Percentiles rank a stretch among this genome's conserved stretches.
These are phyloP conservation scores for Anastrepha ludens DNA, from an alignment of 1,140 invertebrate genomes.

Conservation along the genomic window DNA sequence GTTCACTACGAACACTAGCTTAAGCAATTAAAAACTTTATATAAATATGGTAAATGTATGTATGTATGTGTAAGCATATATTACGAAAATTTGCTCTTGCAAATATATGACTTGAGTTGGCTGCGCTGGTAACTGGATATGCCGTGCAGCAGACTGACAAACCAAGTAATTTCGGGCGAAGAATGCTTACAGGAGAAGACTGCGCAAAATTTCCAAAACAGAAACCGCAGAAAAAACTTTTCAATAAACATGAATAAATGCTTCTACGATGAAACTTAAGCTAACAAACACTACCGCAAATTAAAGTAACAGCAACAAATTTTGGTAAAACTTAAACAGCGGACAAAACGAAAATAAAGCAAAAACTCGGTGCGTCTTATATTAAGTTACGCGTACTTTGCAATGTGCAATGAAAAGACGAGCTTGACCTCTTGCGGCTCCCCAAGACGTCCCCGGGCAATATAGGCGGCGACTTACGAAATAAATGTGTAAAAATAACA, in stretches of 20 bases:
- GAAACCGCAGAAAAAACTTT: slow-evolving; percentile 4
- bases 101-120: neutral
- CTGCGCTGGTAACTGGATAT: neutral
- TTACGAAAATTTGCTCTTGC: neutral
- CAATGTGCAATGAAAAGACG: neutral
- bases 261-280: neutral
- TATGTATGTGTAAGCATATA: no score
- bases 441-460: neutral
- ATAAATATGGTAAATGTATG: no score
- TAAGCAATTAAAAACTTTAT: no score
- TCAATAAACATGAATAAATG: slow-evolving; percentile 1
- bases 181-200: neutral
- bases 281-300: neutral
- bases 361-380: neutral
- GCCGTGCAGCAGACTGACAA: neutral
- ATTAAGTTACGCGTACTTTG: neutral
- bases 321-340: neutral
- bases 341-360: neutral
- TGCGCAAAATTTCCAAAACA: neutral
- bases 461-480: no score
- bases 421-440: neutral
- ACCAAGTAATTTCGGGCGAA: neutral
- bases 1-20: no score
- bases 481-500: neutral
- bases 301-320: neutral